phyloP scores from a whole-genome alignment of 2,113 vertebrate species.

The Cyprinodon brontotheroides region DNA sequence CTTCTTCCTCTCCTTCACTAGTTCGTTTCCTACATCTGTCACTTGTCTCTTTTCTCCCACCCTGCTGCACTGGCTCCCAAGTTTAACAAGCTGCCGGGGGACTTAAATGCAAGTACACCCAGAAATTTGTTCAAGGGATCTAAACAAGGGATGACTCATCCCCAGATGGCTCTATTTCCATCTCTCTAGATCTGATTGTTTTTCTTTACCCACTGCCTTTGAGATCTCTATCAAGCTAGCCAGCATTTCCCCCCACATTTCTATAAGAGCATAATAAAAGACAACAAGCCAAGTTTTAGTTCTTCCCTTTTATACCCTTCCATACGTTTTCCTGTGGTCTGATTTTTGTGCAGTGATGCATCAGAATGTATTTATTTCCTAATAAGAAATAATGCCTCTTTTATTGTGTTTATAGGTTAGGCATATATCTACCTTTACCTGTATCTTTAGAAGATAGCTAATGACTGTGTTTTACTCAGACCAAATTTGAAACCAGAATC shows the following conservation, averaged over 20 bases:
- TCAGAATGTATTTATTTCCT: not conserved
- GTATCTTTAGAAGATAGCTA: too few relatives aligned
- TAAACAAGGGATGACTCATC: constrained; percentile 60
- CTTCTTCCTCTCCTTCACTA: constrained; percentile 38
- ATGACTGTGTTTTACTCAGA: too few relatives aligned
- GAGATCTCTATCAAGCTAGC: constrained; percentile 1
- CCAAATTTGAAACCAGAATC: too few relatives aligned
- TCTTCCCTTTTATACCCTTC: too few relatives aligned
- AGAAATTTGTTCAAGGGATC: constrained; percentile 62
- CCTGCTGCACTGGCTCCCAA: constrained; percentile 42
- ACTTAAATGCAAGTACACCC: constrained; percentile 51
- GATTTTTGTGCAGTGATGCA: not conserved
- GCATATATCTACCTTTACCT: not conserved
- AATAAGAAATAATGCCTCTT: not conserved
- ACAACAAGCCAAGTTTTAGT: too few relatives aligned
- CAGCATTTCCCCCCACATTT: not conserved
- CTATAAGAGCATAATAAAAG: not conserved
- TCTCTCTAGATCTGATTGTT: constrained; percentile 15
- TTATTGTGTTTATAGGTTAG: not conserved
- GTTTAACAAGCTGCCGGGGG: constrained; percentile 73
- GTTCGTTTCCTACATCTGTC: constrained; percentile 51
- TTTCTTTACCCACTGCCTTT: constrained; percentile 10
- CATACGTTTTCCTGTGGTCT: too few relatives aligned
- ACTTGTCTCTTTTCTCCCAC: constrained; percentile 34
- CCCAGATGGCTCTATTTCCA: constrained; percentile 57